phyloP scores from a whole-genome alignment of 92 coral and sea anemone genomes.

The Phenganax stokvisi region DNA sequence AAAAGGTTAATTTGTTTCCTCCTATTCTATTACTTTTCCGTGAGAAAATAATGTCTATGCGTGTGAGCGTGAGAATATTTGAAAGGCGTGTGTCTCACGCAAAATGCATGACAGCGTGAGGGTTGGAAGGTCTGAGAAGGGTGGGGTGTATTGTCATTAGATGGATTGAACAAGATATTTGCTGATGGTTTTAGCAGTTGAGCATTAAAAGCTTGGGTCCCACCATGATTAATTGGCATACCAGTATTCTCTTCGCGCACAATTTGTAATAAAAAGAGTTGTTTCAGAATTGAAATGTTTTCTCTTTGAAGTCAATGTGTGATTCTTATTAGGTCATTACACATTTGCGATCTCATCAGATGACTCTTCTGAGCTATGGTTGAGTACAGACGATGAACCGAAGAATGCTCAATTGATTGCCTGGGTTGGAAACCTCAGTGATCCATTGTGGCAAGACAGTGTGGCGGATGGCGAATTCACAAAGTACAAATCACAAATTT shows the following conservation, averaged over 20 bases:
- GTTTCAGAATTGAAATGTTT: not conserved
- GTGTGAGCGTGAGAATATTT: too few relatives aligned
- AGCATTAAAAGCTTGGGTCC: too few relatives aligned
- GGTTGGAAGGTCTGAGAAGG: too few relatives aligned
- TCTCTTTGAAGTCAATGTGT: not conserved
- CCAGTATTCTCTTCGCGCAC: not conserved
- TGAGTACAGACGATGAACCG: conserved; percentile 76
- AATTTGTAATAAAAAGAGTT: not conserved
- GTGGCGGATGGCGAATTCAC: conserved; percentile 70
- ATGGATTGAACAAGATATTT: too few relatives aligned
- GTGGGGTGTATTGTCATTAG: too few relatives aligned
- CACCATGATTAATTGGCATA: too few relatives aligned
- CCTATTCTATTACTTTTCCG: too few relatives aligned
- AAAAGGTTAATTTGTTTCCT: too few relatives aligned
- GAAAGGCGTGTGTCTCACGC: too few relatives aligned
- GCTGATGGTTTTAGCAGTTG: too few relatives aligned
- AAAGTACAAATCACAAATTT: conserved; percentile 72
- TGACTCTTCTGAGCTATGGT: conserved; percentile 92
- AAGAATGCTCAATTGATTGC: conserved; percentile 58
- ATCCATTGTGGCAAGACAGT: conserved; percentile 48
- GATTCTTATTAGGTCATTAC: conserved; percentile 60
- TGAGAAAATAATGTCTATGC: too few relatives aligned
- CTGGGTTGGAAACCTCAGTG: conserved; percentile 87
- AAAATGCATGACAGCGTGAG: too few relatives aligned
- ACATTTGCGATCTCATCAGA: conserved; percentile 87